These are phyloP conservation scores for Camponotus fellah DNA, from an alignment of 2,888 invertebrate species.

Conservation along the genomic window DNA sequence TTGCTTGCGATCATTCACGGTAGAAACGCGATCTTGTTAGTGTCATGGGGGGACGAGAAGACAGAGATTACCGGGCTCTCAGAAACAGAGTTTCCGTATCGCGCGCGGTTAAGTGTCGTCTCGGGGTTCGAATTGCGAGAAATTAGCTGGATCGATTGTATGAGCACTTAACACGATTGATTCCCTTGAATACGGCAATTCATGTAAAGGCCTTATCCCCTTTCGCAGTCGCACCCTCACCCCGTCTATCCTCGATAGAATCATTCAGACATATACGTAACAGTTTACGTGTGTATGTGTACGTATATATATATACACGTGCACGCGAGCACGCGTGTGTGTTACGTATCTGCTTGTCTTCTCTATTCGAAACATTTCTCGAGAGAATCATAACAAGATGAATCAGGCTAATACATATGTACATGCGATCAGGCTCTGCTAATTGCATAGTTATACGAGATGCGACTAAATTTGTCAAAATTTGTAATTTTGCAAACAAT, in stretches of 20 bases:
- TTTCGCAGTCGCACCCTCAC: conserved; percentile 30
- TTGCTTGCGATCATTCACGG: conserved; percentile 35
- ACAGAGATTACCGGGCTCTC: conserved; percentile 28
- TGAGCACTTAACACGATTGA: conserved; percentile 74
- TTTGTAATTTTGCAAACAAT: background rate
- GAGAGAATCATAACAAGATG: conserved; percentile 20
- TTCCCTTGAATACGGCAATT: conserved; percentile 67
- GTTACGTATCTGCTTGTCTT: conserved; percentile 3
- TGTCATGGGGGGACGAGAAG: conserved; percentile 29
- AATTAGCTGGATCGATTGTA: conserved; percentile 71
- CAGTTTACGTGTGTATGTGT: background rate
- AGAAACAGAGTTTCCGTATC: conserved; percentile 42
- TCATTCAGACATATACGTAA: conserved; percentile 24
- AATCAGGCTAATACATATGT: background rate
- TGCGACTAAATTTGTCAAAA: background rate
- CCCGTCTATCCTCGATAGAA: background rate
- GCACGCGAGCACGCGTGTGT: background rate
- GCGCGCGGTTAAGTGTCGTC: conserved; percentile 58
- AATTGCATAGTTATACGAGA: conserved; percentile 17
- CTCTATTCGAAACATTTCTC: background rate
- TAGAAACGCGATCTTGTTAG: conserved; percentile 44
- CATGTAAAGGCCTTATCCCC: conserved; percentile 59
- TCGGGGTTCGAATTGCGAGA: conserved; percentile 63
- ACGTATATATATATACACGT: background rate
- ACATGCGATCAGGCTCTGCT: background rate